Conservation (phyloP, 1,140 invertebrate species). For the Lutraria rhynchaena region DNA sequence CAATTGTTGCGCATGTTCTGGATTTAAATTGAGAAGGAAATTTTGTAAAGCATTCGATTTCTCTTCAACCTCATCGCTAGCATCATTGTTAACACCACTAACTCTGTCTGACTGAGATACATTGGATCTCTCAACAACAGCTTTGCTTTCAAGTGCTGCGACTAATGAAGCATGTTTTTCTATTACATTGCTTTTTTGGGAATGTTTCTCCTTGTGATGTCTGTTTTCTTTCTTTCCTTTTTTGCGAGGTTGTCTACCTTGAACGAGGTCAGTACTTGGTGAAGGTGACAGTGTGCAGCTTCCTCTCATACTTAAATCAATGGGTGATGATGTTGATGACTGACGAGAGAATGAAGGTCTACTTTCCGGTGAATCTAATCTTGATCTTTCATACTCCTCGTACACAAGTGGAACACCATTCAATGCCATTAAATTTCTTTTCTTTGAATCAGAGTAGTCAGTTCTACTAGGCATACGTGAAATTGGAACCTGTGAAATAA, state of each 20-base stretch:
- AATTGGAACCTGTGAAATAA: slow-evolving; percentile 4
- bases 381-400: slow-evolving; percentile 10
- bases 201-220: slow-evolving; percentile 21
- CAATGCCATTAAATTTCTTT: background rate
- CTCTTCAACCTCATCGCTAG: background rate
- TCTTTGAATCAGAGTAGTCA: background rate
- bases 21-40: slow-evolving; percentile 2
- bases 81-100: background rate
- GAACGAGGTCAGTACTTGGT: background rate
- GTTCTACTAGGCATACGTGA: background rate
- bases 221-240: slow-evolving; percentile 40
- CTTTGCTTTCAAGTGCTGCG: slow-evolving; percentile 42
- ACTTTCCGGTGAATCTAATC: background rate
- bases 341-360: slow-evolving; percentile 2
- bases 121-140: background rate
- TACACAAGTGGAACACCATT: background rate
- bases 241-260: slow-evolving; percentile 14
- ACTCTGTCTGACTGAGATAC: background rate
- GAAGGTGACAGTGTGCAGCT: background rate
- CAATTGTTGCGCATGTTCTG: slow-evolving; percentile 2
- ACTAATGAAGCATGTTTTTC: slow-evolving; percentile 48
- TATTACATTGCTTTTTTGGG: slow-evolving; percentile 20
- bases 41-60: background rate
- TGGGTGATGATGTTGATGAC: slow-evolving; percentile 37
- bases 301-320: slow-evolving; percentile 41